Percentiles rank a stretch among this genome's conserved stretches.
These are phyloP conservation scores for Xestoiulus laeticollis DNA, from an alignment of 2,888 invertebrate species.

Conservation along the genomic window DNA sequence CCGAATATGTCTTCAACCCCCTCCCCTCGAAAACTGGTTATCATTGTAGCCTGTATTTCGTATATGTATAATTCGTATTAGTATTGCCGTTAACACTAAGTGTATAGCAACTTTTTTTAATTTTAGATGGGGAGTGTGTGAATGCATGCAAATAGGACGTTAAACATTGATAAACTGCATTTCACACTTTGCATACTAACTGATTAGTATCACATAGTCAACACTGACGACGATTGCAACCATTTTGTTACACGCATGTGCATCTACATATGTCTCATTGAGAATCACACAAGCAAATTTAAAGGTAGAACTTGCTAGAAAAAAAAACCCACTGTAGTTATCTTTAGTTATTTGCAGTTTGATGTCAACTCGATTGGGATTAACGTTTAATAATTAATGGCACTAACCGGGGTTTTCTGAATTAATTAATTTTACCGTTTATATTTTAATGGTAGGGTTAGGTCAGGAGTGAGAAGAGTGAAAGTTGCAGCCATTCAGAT, in stretches of 20 bases:
- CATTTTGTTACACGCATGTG: neutral
- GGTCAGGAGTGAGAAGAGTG: neutral
- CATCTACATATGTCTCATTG: neutral
- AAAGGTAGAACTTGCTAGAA: neutral
- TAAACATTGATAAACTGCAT: too few species aligned
- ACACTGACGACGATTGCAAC: neutral
- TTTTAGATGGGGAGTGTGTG: neutral
- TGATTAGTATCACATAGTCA: too few species aligned
- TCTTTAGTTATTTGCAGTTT: neutral
- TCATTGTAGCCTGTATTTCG: too few species aligned
- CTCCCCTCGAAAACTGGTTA: too few species aligned
- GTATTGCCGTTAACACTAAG: too few species aligned
- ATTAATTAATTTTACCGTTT: neutral
- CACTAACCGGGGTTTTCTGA: neutral
- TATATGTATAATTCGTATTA: too few species aligned
- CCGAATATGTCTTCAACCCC: too few species aligned
- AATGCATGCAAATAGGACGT: neutral
- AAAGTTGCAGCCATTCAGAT: neutral
- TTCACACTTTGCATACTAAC: too few species aligned
- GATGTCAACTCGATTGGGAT: neutral
- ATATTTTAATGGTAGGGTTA: slow-evolving; percentile 32
- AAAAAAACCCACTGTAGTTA: neutral
- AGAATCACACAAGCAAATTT: neutral
- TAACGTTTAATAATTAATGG: neutral
- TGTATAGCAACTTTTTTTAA: too few species aligned